Evolutionary conservation across 1,140 invertebrate species (phyloP).

Genomic region (Cecropterus lyciades): DNA sequence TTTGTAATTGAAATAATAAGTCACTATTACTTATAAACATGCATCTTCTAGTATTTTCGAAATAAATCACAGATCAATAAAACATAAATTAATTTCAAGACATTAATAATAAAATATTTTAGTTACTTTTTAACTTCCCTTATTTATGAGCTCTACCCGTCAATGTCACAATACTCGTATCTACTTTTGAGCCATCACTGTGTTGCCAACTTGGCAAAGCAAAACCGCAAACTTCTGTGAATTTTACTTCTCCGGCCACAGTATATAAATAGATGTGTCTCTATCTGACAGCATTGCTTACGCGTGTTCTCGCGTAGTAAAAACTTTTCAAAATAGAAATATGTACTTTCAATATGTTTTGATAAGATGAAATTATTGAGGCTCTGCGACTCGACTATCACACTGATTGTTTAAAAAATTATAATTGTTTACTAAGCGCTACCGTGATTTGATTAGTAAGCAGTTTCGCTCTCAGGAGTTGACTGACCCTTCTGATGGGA

Average conservation of each 20-base stretch:
- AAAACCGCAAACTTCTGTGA: constrained; percentile 30
- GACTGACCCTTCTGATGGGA: too few relatives aligned
- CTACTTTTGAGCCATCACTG: constrained; percentile 9
- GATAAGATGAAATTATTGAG: too few relatives aligned
- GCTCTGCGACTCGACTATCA: too few relatives aligned
- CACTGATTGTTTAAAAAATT: too few relatives aligned
- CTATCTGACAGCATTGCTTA: constrained; percentile 6
- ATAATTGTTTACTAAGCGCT: too few relatives aligned
- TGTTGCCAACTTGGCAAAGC: constrained; percentile 26
- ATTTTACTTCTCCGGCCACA: constrained; percentile 12
- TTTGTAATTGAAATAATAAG: too few relatives aligned
- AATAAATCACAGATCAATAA: too few relatives aligned
- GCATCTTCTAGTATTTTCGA: too few relatives aligned
- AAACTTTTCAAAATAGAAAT: too few relatives aligned
- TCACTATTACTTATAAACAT: too few relatives aligned
- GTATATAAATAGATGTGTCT: constrained; percentile 24
- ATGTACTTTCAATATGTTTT: neutral
- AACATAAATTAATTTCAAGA: neutral
- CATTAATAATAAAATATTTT: neutral
- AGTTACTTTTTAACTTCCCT: neutral
- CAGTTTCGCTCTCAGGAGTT: too few relatives aligned
- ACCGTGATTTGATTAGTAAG: too few relatives aligned
- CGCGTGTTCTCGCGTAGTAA: neutral
- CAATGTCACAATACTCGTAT: constrained; percentile 24
- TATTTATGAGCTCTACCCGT: constrained; percentile 13